phyloP scores from a whole-genome alignment of 2,797 vertebrate species.

The Falco rusticolus region DNA sequence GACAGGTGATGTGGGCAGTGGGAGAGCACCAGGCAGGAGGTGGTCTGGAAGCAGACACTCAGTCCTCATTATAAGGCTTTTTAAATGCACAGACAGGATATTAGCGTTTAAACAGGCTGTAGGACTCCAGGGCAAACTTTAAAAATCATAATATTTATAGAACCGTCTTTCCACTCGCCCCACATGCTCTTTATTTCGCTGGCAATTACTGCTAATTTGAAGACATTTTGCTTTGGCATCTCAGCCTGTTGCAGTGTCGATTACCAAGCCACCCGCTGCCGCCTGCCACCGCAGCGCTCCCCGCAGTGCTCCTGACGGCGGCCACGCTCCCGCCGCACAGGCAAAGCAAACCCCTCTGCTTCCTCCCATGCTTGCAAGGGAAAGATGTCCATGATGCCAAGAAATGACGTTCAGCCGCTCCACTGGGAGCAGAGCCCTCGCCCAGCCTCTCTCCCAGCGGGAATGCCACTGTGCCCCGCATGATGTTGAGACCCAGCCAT shows the following conservation, averaged over 20 bases:
- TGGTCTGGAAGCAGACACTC: background rate
- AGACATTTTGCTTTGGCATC: constrained; percentile 17
- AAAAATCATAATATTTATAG: constrained; percentile 69
- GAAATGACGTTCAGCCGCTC: background rate
- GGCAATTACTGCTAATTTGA: constrained; percentile 51
- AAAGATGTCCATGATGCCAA: background rate
- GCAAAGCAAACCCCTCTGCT: background rate
- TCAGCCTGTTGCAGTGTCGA: background rate
- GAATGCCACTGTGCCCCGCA: fast-evolving
- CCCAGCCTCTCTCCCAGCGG: background rate
- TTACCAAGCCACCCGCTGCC: background rate
- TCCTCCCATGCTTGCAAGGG: fast-evolving
- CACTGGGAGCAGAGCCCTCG: fast-evolving
- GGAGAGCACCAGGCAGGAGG: background rate
- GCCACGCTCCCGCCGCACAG: background rate
- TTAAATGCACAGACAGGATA: constrained; percentile 59
- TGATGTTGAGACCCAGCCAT: fast-evolving
- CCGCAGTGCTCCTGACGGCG: background rate
- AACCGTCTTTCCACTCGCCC: constrained; percentile 43
- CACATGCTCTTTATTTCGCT: constrained; percentile 38
- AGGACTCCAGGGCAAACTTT: constrained; percentile 68
- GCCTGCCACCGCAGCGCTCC: background rate
- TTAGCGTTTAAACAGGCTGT: constrained; percentile 47
- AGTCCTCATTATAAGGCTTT: constrained; percentile 42
- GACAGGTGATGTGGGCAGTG: background rate